Conservation (phyloP, 2,888 invertebrate genomes). For the Trachelus stipa region DNA sequence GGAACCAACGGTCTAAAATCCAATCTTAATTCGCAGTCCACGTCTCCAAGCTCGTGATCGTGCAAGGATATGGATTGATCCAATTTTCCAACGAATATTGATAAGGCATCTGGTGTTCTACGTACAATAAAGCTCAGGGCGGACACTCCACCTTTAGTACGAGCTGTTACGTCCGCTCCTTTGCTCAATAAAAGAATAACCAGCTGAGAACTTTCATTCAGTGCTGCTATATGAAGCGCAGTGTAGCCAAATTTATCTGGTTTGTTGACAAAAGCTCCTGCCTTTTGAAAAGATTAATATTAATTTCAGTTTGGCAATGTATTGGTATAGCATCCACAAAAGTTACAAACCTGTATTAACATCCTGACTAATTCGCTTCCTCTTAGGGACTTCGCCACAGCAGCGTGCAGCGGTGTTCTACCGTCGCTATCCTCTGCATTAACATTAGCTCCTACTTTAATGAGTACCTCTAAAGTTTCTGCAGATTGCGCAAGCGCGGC, state of each 20-base stretch:
- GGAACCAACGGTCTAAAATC: slow-evolving; percentile 70
- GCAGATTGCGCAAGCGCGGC: slow-evolving; percentile 84
- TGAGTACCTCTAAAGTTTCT: slow-evolving; percentile 79
- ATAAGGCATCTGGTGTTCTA: slow-evolving; percentile 85
- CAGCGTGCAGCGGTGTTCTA: slow-evolving; percentile 82
- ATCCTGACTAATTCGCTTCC: slow-evolving; percentile 54
- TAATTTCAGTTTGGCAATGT: slow-evolving; percentile 1
- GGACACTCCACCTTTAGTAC: slow-evolving; percentile 84
- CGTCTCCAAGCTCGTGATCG: slow-evolving; percentile 87
- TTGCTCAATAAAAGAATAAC: slow-evolving; percentile 79
- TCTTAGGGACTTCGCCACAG: slow-evolving; percentile 78
- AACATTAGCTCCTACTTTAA: slow-evolving; percentile 75
- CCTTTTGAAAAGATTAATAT: slow-evolving; percentile 64
- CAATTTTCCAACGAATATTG: slow-evolving; percentile 77
- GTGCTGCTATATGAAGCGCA: slow-evolving; percentile 83
- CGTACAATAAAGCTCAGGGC: slow-evolving; percentile 85
- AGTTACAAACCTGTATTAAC: slow-evolving; percentile 51
- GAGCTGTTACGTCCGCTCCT: slow-evolving; percentile 84
- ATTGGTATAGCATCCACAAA: background rate
- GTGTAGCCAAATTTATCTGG: slow-evolving; percentile 87
- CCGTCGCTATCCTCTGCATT: slow-evolving; percentile 79
- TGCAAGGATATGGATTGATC: slow-evolving; percentile 82
- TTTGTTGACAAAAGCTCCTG: slow-evolving; percentile 80
- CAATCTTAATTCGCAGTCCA: slow-evolving; percentile 84
- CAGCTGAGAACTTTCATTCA: slow-evolving; percentile 84